Conservation (phyloP, 2,797 vertebrate species). For the Hybognathus amarus region DNA sequence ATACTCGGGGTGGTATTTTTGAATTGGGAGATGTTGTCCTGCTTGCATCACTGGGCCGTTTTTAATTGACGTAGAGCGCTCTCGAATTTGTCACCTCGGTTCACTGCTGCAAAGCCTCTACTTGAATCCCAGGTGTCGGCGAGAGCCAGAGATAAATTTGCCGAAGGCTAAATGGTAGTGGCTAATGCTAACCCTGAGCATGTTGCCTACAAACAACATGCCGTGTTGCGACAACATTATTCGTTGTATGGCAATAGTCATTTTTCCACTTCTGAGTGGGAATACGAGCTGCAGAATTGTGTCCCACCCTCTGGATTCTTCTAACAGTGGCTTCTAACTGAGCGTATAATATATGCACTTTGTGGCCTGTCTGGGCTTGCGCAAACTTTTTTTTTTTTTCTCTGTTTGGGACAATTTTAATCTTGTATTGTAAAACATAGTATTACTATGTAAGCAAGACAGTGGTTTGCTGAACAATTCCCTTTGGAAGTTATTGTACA, state of each 20-base stretch:
- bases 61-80: slow-evolving; percentile 10
- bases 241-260: slow-evolving; percentile 21
- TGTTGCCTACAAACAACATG: slow-evolving; percentile 48
- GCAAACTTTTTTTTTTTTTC: slow-evolving; percentile 70
- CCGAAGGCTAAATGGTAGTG: background rate
- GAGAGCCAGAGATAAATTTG: slow-evolving; percentile 12
- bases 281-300: background rate
- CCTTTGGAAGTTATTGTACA: slow-evolving; percentile 79
- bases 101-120: slow-evolving; percentile 34
- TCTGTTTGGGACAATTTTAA: slow-evolving; percentile 59
- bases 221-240: background rate
- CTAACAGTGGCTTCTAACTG: slow-evolving; percentile 79
- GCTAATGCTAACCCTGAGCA: slow-evolving; percentile 30
- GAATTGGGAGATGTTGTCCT: slow-evolving; percentile 36
- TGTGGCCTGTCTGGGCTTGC: slow-evolving; percentile 80
- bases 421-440: slow-evolving; percentile 66
- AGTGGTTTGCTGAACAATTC: slow-evolving; percentile 78
- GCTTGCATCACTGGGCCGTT: slow-evolving; percentile 35
- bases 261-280: slow-evolving; percentile 19
- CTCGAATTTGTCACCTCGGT: background rate
- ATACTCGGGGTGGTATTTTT: slow-evolving; percentile 30
- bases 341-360: slow-evolving; percentile 82
- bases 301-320: slow-evolving; percentile 30
- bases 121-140: slow-evolving; percentile 14
- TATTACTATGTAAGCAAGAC: slow-evolving; percentile 76